phyloP scores from a whole-genome alignment of 1,140 invertebrate species.

The Drosophila truncata region DNA sequence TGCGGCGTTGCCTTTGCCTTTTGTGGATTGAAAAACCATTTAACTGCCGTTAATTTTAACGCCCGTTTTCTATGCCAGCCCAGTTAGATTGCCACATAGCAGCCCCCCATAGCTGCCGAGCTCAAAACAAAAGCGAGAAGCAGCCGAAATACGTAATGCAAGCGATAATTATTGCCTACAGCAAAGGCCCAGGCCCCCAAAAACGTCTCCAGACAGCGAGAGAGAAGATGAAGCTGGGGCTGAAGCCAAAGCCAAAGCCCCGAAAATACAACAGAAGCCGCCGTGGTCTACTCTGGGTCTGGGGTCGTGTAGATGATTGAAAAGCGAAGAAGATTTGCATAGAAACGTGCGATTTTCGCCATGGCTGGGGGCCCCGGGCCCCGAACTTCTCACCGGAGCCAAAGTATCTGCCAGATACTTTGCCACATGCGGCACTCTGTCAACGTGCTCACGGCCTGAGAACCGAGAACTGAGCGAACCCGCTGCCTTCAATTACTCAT shows the following conservation, averaged over 20 bases:
- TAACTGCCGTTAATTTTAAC: slow-evolving; percentile 82
- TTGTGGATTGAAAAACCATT: slow-evolving; percentile 82
- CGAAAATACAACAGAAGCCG: slow-evolving; percentile 62
- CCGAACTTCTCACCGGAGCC: slow-evolving; percentile 55
- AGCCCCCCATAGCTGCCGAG: slow-evolving; percentile 67
- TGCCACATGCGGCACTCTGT: slow-evolving; percentile 63
- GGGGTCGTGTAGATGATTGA: slow-evolving; percentile 69
- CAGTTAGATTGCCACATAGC: slow-evolving; percentile 69
- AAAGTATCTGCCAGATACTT: slow-evolving; percentile 63
- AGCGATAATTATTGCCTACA: slow-evolving; percentile 82
- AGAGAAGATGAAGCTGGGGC: slow-evolving; percentile 7
- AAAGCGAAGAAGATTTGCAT: slow-evolving; percentile 80
- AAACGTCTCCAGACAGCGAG: slow-evolving; percentile 45
- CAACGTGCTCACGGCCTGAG: slow-evolving; percentile 77
- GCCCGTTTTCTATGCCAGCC: slow-evolving; percentile 75
- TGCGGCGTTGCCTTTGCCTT: slow-evolving; percentile 22
- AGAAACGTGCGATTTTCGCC: slow-evolving; percentile 80
- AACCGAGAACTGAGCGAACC: slow-evolving; percentile 58
- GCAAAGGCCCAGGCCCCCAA: slow-evolving; percentile 25
- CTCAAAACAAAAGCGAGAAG: slow-evolving; percentile 78
- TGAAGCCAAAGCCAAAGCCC: slow-evolving; percentile 27
- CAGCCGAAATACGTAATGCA: slow-evolving; percentile 78
- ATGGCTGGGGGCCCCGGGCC: slow-evolving; percentile 49
- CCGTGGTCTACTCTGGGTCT: slow-evolving; percentile 33
- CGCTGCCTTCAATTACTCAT: slow-evolving; percentile 65